These are phyloP conservation scores for Carassius gibelio DNA, from an alignment of 2,113 vertebrate genomes.

Conservation along the genomic window DNA sequence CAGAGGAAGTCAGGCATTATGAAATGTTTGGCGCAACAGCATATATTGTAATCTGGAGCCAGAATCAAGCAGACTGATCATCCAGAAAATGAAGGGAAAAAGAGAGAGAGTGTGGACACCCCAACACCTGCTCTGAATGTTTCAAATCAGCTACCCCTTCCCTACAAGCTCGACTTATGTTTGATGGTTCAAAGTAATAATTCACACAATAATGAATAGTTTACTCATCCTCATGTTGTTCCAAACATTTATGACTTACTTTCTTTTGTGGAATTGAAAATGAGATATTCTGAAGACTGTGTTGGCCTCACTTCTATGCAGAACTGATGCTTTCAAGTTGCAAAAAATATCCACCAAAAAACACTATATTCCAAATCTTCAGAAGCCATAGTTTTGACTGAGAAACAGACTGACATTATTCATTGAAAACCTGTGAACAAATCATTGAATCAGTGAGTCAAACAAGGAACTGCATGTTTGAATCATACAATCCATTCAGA, in stretches of 20 bases:
- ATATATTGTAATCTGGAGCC: neutral
- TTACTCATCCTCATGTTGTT: neutral
- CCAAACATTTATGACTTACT: neutral
- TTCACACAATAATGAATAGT: neutral
- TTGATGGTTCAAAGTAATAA: neutral
- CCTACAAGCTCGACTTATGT: neutral
- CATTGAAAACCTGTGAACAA: neutral
- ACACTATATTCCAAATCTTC: too few species aligned
- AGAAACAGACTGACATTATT: neutral
- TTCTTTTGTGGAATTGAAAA: too few species aligned
- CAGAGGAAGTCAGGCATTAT: neutral
- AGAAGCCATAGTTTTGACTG: too few species aligned
- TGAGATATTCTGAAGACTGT: neutral
- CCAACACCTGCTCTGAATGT: neutral
- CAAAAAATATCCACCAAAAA: too few species aligned
- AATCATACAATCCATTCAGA: neutral
- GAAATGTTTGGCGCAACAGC: conserved; percentile 1
- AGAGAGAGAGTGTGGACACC: neutral
- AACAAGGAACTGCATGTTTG: neutral
- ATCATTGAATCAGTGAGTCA: neutral
- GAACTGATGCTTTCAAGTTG: neutral
- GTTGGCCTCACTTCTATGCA: neutral
- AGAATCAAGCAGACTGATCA: neutral
- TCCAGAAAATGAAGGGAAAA: neutral
- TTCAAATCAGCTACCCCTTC: neutral